A percentile compares a stretch with the other conserved stretches of the same genome.
Conservation (phyloP, 2,888 invertebrate genomes). For the Coecobrya sp. region DNA sequence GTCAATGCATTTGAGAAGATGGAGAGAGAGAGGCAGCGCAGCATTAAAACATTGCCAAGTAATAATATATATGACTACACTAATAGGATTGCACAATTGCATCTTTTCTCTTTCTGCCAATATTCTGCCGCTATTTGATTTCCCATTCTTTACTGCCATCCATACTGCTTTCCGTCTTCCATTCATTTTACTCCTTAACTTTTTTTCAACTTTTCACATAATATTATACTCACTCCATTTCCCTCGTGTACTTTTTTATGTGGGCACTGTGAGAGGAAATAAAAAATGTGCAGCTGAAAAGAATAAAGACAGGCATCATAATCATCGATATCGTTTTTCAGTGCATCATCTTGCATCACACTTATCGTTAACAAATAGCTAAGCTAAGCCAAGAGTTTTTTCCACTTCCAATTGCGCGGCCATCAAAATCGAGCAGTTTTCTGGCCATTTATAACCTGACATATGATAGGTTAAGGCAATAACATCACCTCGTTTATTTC, state of each 20-base stretch:
- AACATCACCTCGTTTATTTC: conserved; percentile 73
- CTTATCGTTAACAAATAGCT: background rate
- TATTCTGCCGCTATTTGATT: conserved; percentile 69
- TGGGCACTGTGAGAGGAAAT: conserved; percentile 46
- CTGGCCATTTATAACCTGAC: conserved; percentile 75
- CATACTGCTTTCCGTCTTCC: background rate
- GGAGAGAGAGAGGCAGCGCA: conserved; percentile 60
- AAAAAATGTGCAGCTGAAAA: conserved; percentile 63
- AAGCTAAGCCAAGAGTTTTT: background rate
- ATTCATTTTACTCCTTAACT: conserved; percentile 51
- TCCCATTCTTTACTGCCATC: conserved; percentile 69
- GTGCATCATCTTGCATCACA: conserved; percentile 18
- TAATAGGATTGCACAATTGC: conserved; percentile 78
- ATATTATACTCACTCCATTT: conserved; percentile 80
- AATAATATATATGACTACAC: conserved; percentile 35
- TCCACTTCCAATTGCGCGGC: conserved; percentile 41
- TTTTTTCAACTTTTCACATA: conserved; percentile 75
- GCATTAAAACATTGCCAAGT: conserved; percentile 77
- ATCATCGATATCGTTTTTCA: background rate
- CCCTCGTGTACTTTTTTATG: conserved; percentile 65
- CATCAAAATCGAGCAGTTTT: conserved; percentile 70
- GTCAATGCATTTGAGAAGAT: conserved; percentile 58
- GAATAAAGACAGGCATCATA: conserved; percentile 29
- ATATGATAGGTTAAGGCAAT: conserved; percentile 74
- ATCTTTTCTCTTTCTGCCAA: conserved; percentile 50